These are phyloP conservation scores for Scelioninae gen. 1 DNA, from an alignment of 2,888 invertebrate species.

Conservation along the genomic window DNA sequence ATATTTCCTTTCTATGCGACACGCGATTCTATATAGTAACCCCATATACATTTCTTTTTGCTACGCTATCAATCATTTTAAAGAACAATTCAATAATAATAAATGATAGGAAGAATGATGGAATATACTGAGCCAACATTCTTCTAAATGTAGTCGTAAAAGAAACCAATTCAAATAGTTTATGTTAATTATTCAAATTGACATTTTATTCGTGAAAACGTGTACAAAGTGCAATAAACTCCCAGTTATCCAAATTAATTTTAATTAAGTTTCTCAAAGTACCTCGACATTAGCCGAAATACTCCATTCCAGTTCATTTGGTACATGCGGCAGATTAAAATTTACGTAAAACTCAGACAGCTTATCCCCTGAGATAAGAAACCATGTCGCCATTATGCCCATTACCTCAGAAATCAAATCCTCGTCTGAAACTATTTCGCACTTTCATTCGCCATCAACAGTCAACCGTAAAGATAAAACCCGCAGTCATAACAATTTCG, in stretches of 20 bases:
- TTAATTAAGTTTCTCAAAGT: constrained; percentile 2
- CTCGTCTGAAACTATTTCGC: constrained; percentile 58
- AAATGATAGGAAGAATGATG: constrained; percentile 44
- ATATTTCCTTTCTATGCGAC: constrained; percentile 42
- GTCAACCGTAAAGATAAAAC: constrained; percentile 59
- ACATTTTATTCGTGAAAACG: no score
- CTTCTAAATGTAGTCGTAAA: constrained; percentile 5
- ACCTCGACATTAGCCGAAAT: neutral
- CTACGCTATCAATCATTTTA: constrained; percentile 46
- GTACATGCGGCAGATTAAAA: constrained; percentile 34
- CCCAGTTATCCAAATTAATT: neutral
- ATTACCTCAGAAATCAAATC: constrained; percentile 59
- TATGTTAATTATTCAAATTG: no score
- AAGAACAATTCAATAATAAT: constrained; percentile 56
- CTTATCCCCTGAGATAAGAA: constrained; percentile 55
- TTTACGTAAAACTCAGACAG: constrained; percentile 45
- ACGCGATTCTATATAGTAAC: constrained; percentile 31
- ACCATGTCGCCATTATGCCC: constrained; percentile 35
- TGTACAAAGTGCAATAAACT: neutral
- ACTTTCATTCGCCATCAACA: constrained; percentile 45
- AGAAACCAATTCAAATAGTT: constrained; percentile 1
- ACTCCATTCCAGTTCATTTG: neutral
- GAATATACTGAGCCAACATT: constrained; percentile 1
- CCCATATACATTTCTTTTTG: constrained; percentile 37
- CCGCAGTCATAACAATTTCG: constrained; percentile 53